A percentile compares a stretch with the other conserved stretches of the same genome.
These are phyloP conservation scores for Macrobrachium nipponense DNA, from an alignment of 1,140 invertebrate species.

Conservation along the genomic window DNA sequence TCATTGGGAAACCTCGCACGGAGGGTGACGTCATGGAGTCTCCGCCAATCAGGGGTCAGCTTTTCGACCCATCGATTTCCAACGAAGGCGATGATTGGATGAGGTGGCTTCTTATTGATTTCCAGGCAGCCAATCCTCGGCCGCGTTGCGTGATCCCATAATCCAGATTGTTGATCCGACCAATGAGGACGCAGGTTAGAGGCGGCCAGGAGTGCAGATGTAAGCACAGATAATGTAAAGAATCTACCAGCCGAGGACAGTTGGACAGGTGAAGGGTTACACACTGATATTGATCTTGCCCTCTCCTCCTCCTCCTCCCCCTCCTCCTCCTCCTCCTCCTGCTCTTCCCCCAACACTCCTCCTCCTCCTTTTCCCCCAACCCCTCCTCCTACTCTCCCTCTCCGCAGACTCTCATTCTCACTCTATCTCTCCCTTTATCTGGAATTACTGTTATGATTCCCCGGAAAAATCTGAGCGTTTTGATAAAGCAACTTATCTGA, in stretches of 20 bases:
- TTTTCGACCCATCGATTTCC: conserved; percentile 51
- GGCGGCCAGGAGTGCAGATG: conserved; percentile 46
- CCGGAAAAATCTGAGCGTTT: too few relatives aligned
- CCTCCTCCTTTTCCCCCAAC: not conserved
- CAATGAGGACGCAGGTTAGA: conserved; percentile 38
- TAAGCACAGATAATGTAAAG: conserved; percentile 49
- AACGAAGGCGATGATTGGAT: conserved; percentile 47
- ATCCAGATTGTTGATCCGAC: conserved; percentile 41
- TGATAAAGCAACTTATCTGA: too few relatives aligned
- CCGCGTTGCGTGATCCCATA: conserved; percentile 40
- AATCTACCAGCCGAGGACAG: conserved; percentile 23
- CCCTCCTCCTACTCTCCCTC: not conserved
- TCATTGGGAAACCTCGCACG: conserved; percentile 54
- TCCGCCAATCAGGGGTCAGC: conserved; percentile 46
- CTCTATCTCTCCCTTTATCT: not conserved
- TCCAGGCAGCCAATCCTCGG: conserved; percentile 32
- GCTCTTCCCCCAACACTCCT: not conserved
- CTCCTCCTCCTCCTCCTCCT: conserved; percentile 15
- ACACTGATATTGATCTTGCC: conserved; percentile 28
- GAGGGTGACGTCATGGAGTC: conserved; percentile 39
- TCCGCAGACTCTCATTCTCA: not conserved
- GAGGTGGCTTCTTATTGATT: conserved; percentile 48
- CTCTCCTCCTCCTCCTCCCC: not conserved
- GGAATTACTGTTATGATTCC: too few relatives aligned
- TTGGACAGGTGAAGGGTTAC: conserved; percentile 45